A percentile compares a stretch with the other conserved stretches of the same genome.
These are phyloP conservation scores for Nemotelus pantherinus DNA, from an alignment of 2,888 invertebrate species.

Conservation along the genomic window DNA sequence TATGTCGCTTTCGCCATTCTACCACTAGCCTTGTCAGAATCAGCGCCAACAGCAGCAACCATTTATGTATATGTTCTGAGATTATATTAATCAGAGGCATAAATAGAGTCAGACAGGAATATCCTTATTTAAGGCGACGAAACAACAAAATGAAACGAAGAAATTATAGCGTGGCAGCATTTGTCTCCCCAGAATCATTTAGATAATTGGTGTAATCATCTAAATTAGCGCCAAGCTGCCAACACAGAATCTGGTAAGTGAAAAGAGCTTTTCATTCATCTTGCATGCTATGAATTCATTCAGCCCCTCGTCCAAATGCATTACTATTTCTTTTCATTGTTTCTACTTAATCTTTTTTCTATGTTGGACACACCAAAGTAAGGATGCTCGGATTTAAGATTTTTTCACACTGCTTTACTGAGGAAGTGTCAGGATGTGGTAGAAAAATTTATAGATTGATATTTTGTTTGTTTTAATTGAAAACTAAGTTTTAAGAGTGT, in stretches of 20 bases:
- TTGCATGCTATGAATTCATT: slow-evolving; percentile 28
- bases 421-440: too few species aligned
- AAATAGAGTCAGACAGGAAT: slow-evolving; percentile 43
- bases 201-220: slow-evolving; percentile 51
- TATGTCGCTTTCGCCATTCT: slow-evolving; percentile 42
- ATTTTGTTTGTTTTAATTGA: too few species aligned
- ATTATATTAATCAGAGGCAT: slow-evolving; percentile 49
- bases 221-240: slow-evolving; percentile 50
- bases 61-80: slow-evolving; percentile 30
- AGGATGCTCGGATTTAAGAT: background rate
- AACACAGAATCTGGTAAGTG: slow-evolving; percentile 30
- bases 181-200: slow-evolving; percentile 50
- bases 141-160: slow-evolving; percentile 32
- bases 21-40: background rate
- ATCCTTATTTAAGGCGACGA: slow-evolving; percentile 4
- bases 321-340: background rate
- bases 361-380: background rate
- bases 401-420: too few species aligned
- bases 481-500: too few species aligned
- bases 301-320: background rate
- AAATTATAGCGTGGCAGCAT: slow-evolving; percentile 50
- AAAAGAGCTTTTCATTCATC: slow-evolving; percentile 25
- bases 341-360: slow-evolving; percentile 13
- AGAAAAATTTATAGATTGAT: too few species aligned
- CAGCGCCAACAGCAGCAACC: background rate